Conservation (phyloP, 2,797 vertebrate species). For the Dicrostonyx torquatus region DNA sequence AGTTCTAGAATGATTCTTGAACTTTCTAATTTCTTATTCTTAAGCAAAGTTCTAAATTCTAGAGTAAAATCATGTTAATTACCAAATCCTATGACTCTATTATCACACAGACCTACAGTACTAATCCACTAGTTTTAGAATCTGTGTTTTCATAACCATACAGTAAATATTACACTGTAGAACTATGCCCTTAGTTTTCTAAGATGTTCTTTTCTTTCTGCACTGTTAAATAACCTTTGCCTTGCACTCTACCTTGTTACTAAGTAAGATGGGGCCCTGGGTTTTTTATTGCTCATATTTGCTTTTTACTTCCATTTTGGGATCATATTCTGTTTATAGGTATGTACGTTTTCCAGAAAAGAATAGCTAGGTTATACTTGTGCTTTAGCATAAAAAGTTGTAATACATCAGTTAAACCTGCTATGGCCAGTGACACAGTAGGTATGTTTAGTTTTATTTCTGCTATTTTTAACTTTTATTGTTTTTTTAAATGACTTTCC, state of each 20-base stretch:
- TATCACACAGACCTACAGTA: not conserved
- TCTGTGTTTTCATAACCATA: not conserved
- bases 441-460: not conserved
- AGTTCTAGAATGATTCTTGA: slow-evolving; percentile 7
- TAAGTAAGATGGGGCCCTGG: not conserved
- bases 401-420: not conserved
- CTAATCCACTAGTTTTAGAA: slow-evolving; percentile 38
- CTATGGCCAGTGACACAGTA: not conserved
- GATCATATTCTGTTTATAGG: not conserved
- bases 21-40: slow-evolving; percentile 33
- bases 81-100: not conserved
- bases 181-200: not conserved
- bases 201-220: not conserved
- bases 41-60: not conserved
- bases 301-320: not conserved
- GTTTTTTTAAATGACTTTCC: not conserved
- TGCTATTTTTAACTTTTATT: not conserved
- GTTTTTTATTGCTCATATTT: not conserved
- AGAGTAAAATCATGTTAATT: slow-evolving; percentile 20
- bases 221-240: not conserved
- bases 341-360: not conserved
- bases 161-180: not conserved
- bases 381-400: not conserved
- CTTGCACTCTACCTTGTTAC: not conserved
- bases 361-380: not conserved